Conservation (phyloP, 2,113 vertebrate species). For the Onychostoma macrolepis region DNA sequence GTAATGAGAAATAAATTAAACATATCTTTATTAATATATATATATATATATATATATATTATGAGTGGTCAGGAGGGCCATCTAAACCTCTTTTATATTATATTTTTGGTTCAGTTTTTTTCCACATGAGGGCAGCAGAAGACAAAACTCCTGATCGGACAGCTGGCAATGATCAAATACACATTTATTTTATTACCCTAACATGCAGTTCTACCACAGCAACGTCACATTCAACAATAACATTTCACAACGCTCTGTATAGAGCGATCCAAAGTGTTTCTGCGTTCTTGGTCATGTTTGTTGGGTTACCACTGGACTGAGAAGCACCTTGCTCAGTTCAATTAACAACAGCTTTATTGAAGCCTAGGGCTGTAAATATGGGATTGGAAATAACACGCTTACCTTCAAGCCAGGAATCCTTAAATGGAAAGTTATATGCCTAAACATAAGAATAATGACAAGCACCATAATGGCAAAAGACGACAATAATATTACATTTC, state of each 20-base stretch:
- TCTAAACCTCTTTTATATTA: not conserved
- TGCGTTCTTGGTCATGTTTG: not conserved
- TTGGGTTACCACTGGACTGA: not conserved
- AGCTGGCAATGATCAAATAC: not conserved
- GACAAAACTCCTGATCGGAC: not conserved
- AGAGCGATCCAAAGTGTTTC: not conserved
- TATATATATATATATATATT: not conserved
- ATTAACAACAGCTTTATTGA: not conserved
- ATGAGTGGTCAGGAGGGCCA: not conserved
- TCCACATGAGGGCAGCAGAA: conserved; percentile 30
- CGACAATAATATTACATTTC: conserved; percentile 40
- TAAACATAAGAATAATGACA: too few relatives aligned
- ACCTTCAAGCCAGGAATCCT: not conserved
- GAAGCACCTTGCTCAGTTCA: not conserved
- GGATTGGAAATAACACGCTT: not conserved
- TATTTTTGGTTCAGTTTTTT: not conserved
- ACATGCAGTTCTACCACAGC: not conserved
- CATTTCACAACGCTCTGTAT: not conserved
- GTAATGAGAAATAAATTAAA: too few relatives aligned
- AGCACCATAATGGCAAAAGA: not conserved
- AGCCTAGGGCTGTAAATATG: not conserved
- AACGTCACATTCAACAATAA: conserved; percentile 14
- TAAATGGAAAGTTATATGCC: not conserved
- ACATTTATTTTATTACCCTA: not conserved
- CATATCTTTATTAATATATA: too few relatives aligned